Percentiles rank a stretch among this genome's conserved stretches.
Conservation (phyloP, 2,888 invertebrate genomes). For the Lepidochrysops patricia region DNA sequence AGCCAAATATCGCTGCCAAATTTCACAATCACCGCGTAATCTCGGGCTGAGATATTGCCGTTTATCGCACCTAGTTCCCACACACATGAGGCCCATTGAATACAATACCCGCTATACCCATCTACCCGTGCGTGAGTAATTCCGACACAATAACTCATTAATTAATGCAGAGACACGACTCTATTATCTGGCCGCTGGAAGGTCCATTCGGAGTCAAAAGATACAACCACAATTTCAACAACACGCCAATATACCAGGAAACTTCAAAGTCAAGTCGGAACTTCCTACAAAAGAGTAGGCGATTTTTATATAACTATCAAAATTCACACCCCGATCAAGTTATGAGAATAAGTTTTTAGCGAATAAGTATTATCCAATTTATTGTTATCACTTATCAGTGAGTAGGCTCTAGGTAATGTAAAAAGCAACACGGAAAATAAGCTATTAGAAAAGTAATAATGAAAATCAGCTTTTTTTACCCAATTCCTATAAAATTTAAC, state of each 20-base stretch:
- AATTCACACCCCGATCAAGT: too few relatives aligned
- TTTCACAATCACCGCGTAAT: constrained; percentile 48
- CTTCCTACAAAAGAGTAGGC: too few relatives aligned
- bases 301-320: too few relatives aligned
- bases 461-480: constrained; percentile 16
- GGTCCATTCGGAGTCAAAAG: background rate
- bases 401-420: too few relatives aligned
- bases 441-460: background rate
- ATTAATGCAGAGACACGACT: background rate
- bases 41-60: constrained; percentile 22
- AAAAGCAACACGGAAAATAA: background rate
- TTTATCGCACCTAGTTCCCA: constrained; percentile 22
- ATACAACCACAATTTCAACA: too few relatives aligned
- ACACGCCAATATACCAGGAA: too few relatives aligned
- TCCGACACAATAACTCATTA: constrained; percentile 2
- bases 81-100: constrained; percentile 18
- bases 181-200: background rate
- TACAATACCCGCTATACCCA: background rate
- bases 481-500: constrained; percentile 8
- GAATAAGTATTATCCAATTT: too few relatives aligned
- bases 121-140: background rate
- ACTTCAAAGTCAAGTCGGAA: too few relatives aligned
- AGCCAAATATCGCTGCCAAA: constrained; percentile 59
- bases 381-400: too few relatives aligned
- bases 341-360: too few relatives aligned